A percentile compares a stretch with the other conserved stretches of the same genome.
phyloP scores from a whole-genome alignment of 2,113 vertebrate species.

The Chamaetylas fuelleborni region DNA sequence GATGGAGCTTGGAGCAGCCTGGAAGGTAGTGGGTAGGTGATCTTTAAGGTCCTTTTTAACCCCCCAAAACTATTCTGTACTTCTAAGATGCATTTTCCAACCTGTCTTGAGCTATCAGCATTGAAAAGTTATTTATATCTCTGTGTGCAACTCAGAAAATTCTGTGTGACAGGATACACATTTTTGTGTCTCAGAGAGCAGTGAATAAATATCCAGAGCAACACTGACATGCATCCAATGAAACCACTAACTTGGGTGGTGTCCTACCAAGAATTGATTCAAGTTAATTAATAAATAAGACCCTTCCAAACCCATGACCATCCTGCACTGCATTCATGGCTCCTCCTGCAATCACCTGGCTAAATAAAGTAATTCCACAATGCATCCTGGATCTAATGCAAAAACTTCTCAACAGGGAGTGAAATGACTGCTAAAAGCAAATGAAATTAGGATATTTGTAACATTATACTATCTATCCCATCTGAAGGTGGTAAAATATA shows the following conservation, averaged over 20 bases:
- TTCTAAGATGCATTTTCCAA: neutral
- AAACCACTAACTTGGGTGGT: neutral
- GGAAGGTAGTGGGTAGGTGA: no score
- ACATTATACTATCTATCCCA: neutral
- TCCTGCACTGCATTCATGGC: neutral
- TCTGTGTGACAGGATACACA: neutral
- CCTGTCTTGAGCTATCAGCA: neutral
- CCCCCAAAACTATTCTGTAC: neutral
- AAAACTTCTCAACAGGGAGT: neutral
- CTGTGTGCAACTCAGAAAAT: neutral
- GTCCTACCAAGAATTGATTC: neutral
- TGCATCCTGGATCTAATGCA: neutral
- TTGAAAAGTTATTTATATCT: slow-evolving; percentile 2
- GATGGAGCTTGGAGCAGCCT: neutral
- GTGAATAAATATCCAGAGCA: neutral
- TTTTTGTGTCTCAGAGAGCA: neutral
- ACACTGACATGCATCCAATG: neutral
- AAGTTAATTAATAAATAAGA: neutral
- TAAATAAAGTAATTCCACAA: neutral
- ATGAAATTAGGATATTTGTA: neutral
- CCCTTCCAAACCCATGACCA: neutral
- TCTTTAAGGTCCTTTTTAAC: neutral
- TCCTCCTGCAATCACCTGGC: neutral
- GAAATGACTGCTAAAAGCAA: neutral
- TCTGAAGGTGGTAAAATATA: neutral